Evolutionary conservation across 2,797 vertebrate species (phyloP).

Genomic region (Margarornis squamiger): DNA sequence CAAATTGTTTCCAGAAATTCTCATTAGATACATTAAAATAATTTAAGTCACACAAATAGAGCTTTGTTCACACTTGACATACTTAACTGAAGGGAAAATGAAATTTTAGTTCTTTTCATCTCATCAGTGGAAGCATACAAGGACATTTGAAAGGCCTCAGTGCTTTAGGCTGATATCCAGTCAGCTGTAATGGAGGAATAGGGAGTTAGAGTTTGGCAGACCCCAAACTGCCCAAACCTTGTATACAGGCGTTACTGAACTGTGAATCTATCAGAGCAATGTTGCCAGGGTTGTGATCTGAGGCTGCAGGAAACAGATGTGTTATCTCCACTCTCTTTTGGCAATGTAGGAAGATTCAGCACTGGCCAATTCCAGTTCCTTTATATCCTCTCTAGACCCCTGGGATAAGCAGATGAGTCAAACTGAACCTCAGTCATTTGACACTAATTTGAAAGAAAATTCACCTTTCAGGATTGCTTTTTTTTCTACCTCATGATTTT

Average conservation of each 20-base stretch:
- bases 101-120: neutral
- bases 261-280: neutral
- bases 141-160: neutral
- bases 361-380: neutral
- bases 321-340: neutral
- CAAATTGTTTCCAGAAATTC: neutral
- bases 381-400: neutral
- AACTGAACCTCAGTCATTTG: neutral
- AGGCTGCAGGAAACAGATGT: neutral
- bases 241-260: accelerated
- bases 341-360: neutral
- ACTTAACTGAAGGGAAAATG: neutral
- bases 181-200: neutral
- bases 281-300: neutral
- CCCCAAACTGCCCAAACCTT: neutral
- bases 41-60: neutral
- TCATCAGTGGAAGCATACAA: accelerated
- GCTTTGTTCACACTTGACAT: neutral
- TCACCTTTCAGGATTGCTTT: neutral
- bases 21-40: neutral
- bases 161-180: accelerated
- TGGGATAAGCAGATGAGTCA: neutral
- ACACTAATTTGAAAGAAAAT: neutral
- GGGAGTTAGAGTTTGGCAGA: neutral
- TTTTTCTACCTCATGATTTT: neutral